Conservation (phyloP, 2,888 invertebrate species). For the Drosophila flavopinicola region DNA sequence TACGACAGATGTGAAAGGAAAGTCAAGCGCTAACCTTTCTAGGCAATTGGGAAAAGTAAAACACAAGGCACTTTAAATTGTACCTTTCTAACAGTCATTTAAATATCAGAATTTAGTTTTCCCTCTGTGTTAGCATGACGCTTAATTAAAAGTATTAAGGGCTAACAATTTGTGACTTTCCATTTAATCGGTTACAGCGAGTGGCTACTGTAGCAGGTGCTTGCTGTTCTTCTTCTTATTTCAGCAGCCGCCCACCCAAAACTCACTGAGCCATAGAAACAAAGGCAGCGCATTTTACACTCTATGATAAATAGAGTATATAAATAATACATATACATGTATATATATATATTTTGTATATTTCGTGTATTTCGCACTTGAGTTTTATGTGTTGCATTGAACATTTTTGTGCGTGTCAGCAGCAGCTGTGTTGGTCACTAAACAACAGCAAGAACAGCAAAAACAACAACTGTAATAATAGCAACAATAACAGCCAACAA, state of each 20-base stretch:
- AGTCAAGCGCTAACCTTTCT: slow-evolving; percentile 28
- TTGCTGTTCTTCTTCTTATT: too few species aligned
- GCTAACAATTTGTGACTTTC: slow-evolving; percentile 14
- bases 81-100: slow-evolving; percentile 14
- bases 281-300: slow-evolving; percentile 36
- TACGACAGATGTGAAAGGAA: slow-evolving; percentile 29
- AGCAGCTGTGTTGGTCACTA: slow-evolving; percentile 65
- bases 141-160: slow-evolving; percentile 27
- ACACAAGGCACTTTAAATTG: slow-evolving; percentile 12
- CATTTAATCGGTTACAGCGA: not conserved
- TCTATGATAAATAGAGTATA: slow-evolving; percentile 43
- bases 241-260: slow-evolving; percentile 10
- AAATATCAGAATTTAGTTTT: slow-evolving; percentile 20
- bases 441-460: slow-evolving; percentile 42
- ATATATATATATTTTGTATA: slow-evolving; percentile 9
- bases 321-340: slow-evolving; percentile 22
- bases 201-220: slow-evolving; percentile 1
- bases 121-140: slow-evolving; percentile 1
- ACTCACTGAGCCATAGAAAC: slow-evolving; percentile 51
- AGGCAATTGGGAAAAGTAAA: slow-evolving; percentile 30
- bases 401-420: slow-evolving; percentile 75
- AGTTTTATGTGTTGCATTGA: slow-evolving; percentile 59
- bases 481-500: slow-evolving; percentile 56
- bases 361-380: slow-evolving; percentile 44
- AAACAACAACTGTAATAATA: slow-evolving; percentile 50